A percentile compares a stretch with the other conserved stretches of the same genome.
Evolutionary conservation across 2,888 invertebrate genomes (phyloP).

Genomic region (Marasmarcha lunaedactyla): DNA sequence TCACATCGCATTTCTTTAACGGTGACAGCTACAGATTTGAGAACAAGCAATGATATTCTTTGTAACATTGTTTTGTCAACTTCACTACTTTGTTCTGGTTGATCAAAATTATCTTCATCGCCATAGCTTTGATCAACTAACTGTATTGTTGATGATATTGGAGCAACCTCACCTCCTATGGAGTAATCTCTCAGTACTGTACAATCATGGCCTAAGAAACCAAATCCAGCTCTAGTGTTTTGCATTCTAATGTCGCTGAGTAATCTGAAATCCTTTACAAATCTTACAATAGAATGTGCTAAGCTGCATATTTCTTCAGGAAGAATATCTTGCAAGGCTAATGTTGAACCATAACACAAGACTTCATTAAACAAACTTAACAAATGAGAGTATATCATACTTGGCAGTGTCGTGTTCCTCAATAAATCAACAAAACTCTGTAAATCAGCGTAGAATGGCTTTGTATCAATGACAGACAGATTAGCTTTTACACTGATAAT

Average conservation of each 20-base stretch:
- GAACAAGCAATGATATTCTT: slow-evolving; percentile 86
- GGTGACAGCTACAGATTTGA: slow-evolving; percentile 90
- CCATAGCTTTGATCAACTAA: slow-evolving; percentile 59
- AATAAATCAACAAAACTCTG: slow-evolving; percentile 82
- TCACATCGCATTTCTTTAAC: slow-evolving; percentile 91
- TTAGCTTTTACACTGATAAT: slow-evolving; percentile 92
- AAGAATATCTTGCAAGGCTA: slow-evolving; percentile 87
- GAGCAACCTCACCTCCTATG: slow-evolving; percentile 40
- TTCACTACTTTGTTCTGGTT: slow-evolving; percentile 50
- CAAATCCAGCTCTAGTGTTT: slow-evolving; percentile 53
- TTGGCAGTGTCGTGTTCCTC: slow-evolving; percentile 78
- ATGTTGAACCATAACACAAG: slow-evolving; percentile 89
- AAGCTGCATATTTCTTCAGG: slow-evolving; percentile 90
- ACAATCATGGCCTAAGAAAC: slow-evolving; percentile 56
- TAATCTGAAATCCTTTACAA: slow-evolving; percentile 86
- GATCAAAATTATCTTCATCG: slow-evolving; percentile 46
- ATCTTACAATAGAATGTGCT: slow-evolving; percentile 87
- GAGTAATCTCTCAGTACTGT: slow-evolving; percentile 43
- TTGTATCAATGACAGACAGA: slow-evolving; percentile 88
- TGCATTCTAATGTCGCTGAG: slow-evolving; percentile 68
- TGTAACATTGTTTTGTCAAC: slow-evolving; percentile 85
- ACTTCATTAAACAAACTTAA: slow-evolving; percentile 90
- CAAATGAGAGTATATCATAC: slow-evolving; percentile 87
- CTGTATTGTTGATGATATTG: slow-evolving; percentile 46
- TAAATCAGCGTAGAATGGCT: slow-evolving; percentile 87